Conservation (phyloP, 2,797 vertebrate genomes). For the Ibycter americanus region DNA sequence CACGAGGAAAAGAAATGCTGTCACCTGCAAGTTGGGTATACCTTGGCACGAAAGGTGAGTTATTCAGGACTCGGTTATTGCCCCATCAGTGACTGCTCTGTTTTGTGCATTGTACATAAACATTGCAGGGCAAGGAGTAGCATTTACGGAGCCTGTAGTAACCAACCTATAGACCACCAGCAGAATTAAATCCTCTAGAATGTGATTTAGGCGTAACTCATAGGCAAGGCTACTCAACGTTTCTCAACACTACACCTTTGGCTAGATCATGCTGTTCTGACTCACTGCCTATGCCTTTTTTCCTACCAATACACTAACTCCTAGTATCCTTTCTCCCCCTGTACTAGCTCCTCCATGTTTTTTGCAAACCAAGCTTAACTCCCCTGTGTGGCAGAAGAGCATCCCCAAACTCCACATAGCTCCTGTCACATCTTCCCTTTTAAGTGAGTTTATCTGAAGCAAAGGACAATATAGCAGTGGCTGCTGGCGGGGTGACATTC, state of each 20-base stretch:
- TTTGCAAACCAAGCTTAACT: background rate
- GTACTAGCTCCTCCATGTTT: background rate
- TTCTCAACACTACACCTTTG: background rate
- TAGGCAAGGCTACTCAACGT: background rate
- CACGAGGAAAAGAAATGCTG: background rate
- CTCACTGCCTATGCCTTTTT: background rate
- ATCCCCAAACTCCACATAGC: background rate
- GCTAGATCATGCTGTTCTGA: too few species aligned
- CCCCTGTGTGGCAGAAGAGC: background rate
- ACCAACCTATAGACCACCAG: background rate
- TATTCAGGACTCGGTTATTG: background rate
- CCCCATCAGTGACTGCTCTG: background rate
- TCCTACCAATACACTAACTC: background rate
- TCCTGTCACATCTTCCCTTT: background rate
- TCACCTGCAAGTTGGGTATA: background rate
- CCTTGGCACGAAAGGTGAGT: background rate
- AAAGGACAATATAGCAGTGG: background rate
- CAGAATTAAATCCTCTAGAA: background rate
- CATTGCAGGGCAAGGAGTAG: background rate
- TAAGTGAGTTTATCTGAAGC: background rate
- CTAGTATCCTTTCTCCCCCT: background rate
- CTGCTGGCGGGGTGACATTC: background rate
- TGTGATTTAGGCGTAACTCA: background rate
- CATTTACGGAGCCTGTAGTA: background rate
- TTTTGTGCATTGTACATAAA: background rate